phyloP scores from a whole-genome alignment of 2,113 vertebrate species.

The Scomber colias region DNA sequence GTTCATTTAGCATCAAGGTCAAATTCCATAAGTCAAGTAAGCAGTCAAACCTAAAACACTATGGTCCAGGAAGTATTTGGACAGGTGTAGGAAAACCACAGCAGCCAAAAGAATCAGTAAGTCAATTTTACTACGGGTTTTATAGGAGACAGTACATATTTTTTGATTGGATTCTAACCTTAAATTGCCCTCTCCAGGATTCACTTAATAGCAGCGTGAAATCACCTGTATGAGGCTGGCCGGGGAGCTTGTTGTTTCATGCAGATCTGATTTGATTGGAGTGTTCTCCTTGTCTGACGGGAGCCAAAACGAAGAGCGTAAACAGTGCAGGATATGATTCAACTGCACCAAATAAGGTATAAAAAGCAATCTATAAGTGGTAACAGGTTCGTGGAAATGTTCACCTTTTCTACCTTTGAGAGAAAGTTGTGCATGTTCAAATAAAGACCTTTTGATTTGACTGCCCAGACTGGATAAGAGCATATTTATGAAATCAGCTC shows the following conservation, averaged over 20 bases:
- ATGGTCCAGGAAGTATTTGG: not conserved
- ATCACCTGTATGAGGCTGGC: conserved; percentile 32
- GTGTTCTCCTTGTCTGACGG: conserved; percentile 8
- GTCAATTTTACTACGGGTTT: conserved; percentile 16
- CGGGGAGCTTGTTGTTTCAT: conserved; percentile 44
- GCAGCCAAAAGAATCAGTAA: not conserved
- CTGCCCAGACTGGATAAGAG: conserved; percentile 18
- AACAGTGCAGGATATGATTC: conserved; percentile 37
- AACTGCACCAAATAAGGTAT: conserved; percentile 56
- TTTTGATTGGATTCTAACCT: conserved; percentile 36
- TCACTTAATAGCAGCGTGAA: conserved; percentile 36
- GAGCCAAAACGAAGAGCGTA: conserved; percentile 6
- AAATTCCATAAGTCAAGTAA: no score
- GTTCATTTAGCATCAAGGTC: no score
- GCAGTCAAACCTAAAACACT: not conserved
- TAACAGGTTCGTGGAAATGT: conserved; percentile 28
- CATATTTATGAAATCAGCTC: conserved; percentile 40
- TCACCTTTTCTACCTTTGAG: conserved; percentile 23
- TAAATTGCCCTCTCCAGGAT: conserved; percentile 38
- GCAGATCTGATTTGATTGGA: conserved; percentile 47
- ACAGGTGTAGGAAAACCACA: conserved; percentile 17
- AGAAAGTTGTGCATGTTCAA: conserved; percentile 24
- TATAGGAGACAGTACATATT: conserved; percentile 12
- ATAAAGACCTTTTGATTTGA: conserved; percentile 12
- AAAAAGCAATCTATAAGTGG: conserved; percentile 9